Conservation (phyloP, 2,888 invertebrate species). For the Vandiemenella viatica region DNA sequence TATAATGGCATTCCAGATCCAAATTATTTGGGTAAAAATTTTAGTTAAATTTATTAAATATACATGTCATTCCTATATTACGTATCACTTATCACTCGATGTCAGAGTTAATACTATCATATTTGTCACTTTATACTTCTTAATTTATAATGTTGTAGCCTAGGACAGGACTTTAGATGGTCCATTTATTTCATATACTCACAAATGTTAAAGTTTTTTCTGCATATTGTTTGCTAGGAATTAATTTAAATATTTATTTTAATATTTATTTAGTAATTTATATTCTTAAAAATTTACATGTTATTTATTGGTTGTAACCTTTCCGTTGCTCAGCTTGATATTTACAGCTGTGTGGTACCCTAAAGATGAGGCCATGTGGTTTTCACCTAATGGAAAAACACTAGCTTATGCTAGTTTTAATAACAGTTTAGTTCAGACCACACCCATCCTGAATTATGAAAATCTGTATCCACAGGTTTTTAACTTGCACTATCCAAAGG, state of each 20-base stretch:
- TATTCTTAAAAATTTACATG: too few species aligned
- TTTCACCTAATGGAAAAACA: slow-evolving; percentile 61
- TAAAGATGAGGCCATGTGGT: slow-evolving; percentile 69
- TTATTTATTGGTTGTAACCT: too few species aligned
- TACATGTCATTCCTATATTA: too few species aligned
- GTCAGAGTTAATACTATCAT: too few species aligned
- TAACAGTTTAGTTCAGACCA: slow-evolving; percentile 53
- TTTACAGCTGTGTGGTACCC: neutral
- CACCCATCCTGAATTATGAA: slow-evolving; percentile 69
- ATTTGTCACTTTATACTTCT: too few species aligned
- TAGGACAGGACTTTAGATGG: neutral
- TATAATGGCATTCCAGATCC: slow-evolving; percentile 65
- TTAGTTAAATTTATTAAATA: too few species aligned
- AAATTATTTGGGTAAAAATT: too few species aligned
- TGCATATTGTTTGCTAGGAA: neutral
- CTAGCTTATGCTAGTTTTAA: slow-evolving; percentile 70
- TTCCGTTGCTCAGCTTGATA: too few species aligned
- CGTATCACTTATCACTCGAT: too few species aligned
- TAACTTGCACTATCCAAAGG: slow-evolving; percentile 69
- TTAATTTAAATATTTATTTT: too few species aligned
- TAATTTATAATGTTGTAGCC: too few species aligned
- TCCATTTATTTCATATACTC: neutral
- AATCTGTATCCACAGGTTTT: slow-evolving; percentile 64
- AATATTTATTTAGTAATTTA: too few species aligned
- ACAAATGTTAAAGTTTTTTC: neutral